Base-by-base conservation (phyloP, 2,113 vertebrate species). In the Ptychochromis oligacanthus region DNA sequence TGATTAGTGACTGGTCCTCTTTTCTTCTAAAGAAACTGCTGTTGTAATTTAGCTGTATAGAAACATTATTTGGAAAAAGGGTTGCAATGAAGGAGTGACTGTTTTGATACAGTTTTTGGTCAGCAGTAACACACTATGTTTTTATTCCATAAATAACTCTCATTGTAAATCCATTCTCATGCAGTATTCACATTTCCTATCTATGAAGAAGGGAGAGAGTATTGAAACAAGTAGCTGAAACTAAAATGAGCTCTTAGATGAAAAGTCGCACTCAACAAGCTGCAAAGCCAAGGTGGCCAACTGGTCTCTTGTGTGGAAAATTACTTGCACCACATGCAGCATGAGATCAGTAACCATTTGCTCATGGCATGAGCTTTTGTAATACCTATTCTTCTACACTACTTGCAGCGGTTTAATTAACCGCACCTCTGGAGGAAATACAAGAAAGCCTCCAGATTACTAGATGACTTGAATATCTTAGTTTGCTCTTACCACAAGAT, bases 401-500 rank as follows among this genome's bases (percentile, higher is more conserved):
- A 6, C 0, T 34, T 15, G 2, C 46, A 40, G 14, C 4, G 9
- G 26, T 86, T 80, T 76, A 54, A 79, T 85, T 52, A 77, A 13
- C 13, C 57, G 11, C 56, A 76, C 34, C 76, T 26, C 28, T 13
- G 22, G 7, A 75, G 54, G 8, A 49, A 79, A 89, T 59, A 60
- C 38, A 77, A 56, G 31, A 36, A 17, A 67, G 10, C 52, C 46
- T 77, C 31, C 28, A 40, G 38, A 81, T 36, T 36, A 56, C 20
- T 13, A 7, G 14, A 82, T 38, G 36, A 81, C 54, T 75, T 17
- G 28, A 65, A 67, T 80, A 24, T 31, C 64, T 75, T 58, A 52
- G 9, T 84, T 75, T 75, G 61, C 56, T 20, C 22, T 60, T 40
- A 77, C 82, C 36, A 9, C 79, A 65, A 13, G 52, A 82, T 15